A percentile compares a stretch with the other conserved stretches of the same genome.
Conservation (phyloP, 2,888 invertebrate species). For the Dione vanillae region DNA sequence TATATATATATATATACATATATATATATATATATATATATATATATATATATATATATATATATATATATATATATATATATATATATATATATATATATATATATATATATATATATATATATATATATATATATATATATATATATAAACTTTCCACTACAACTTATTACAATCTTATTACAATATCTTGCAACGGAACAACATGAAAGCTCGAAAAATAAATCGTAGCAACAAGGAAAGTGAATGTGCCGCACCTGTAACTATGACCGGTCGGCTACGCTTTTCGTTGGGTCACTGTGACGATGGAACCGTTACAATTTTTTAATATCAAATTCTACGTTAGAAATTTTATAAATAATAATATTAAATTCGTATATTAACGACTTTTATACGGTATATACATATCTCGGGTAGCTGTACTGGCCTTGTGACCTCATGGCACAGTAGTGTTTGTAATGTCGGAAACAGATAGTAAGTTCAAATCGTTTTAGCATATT, state of each 20-base stretch:
- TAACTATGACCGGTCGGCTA: slow-evolving; percentile 71
- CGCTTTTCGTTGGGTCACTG: slow-evolving; percentile 72
- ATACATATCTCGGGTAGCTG: background rate
- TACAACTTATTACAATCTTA: background rate
- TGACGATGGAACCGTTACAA: slow-evolving; percentile 72
- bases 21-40: too few relatives aligned
- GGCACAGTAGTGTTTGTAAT: background rate
- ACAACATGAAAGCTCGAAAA: slow-evolving; percentile 54
- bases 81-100: too few relatives aligned
- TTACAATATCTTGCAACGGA: background rate
- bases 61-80: too few relatives aligned
- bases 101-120: too few relatives aligned
- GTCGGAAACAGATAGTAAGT: background rate
- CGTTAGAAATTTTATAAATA: slow-evolving; percentile 32
- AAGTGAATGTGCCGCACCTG: slow-evolving; percentile 81
- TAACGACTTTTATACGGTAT: background rate
- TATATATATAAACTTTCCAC: background rate
- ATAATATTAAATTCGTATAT: slow-evolving; percentile 2
- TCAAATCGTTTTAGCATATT: background rate
- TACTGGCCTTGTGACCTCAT: background rate
- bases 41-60: too few relatives aligned
- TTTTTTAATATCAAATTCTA: slow-evolving; percentile 52
- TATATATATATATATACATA: too few relatives aligned
- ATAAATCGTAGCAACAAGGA: slow-evolving; percentile 68
- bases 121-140: too few relatives aligned